Conservation (phyloP, 1,140 invertebrate genomes). For the Eumeta japonica region DNA sequence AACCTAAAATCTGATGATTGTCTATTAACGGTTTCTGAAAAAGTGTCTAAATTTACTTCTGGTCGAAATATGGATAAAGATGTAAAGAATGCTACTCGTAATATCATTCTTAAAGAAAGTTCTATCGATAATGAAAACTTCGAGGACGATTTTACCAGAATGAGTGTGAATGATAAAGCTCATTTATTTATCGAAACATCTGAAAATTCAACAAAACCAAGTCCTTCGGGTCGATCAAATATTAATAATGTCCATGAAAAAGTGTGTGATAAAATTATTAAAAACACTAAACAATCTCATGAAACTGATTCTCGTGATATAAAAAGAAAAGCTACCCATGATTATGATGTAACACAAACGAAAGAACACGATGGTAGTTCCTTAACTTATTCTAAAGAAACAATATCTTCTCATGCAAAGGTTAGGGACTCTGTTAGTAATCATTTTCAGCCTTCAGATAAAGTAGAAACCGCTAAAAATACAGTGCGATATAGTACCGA, state of each 20-base stretch:
- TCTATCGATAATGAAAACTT: conserved; percentile 23
- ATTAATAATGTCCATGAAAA: conserved; percentile 59
- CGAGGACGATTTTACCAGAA: conserved; percentile 61
- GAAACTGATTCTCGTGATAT: conserved; percentile 7
- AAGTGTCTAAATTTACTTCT: conserved; percentile 62
- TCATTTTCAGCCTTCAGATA: no score
- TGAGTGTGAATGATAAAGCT: conserved; percentile 68
- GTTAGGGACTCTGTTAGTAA: conserved; percentile 18
- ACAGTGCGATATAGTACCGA: no score
- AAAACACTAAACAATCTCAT: conserved; percentile 28
- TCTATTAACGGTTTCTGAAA: conserved; percentile 62
- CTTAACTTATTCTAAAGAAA: conserved; percentile 17
- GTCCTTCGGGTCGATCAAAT: conserved; percentile 46
- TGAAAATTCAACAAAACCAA: conserved; percentile 52
- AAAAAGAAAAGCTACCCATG: conserved; percentile 5
- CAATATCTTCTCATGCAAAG: conserved; percentile 21
- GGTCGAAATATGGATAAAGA: no score
- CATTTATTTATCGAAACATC: conserved; percentile 64
- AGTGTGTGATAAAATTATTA: conserved; percentile 63
- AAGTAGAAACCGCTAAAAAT: no score
- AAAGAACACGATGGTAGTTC: conserved; percentile 5
- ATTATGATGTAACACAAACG: conserved; percentile 1
- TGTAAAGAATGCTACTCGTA: conserved; percentile 19
- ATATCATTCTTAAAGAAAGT: conserved; percentile 24
- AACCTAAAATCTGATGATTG: conserved; percentile 53